Percentiles rank a stretch among this genome's conserved stretches.
phyloP scores from a whole-genome alignment of 2,113 vertebrate species.

The Martes martes region DNA sequence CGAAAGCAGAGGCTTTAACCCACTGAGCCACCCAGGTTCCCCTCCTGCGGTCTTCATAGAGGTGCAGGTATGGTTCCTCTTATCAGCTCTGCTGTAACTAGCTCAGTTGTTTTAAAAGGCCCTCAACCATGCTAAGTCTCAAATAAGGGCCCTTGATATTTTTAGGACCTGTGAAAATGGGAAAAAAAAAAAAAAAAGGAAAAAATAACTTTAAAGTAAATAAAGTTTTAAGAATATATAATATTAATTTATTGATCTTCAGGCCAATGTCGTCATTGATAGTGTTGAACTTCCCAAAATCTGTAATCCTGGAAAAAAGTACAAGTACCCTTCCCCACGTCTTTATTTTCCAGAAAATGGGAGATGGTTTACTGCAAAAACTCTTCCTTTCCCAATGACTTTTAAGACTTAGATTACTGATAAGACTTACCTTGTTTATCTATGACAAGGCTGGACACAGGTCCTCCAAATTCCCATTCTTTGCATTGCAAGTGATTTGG shows the following conservation, averaged over 20 bases:
- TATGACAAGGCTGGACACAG: background rate
- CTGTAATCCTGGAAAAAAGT: background rate
- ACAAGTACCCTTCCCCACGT: background rate
- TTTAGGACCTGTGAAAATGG: background rate
- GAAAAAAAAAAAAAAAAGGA: background rate
- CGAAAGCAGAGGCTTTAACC: too few relatives aligned
- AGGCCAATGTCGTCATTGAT: background rate
- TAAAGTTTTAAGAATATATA: background rate
- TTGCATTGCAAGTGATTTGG: background rate
- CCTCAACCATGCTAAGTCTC: background rate
- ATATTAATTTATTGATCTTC: background rate
- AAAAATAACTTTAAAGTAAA: background rate
- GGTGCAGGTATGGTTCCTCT: background rate
- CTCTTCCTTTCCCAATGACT: background rate
- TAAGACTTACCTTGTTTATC: background rate
- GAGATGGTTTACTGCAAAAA: background rate
- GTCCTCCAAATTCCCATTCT: background rate
- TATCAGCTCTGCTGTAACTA: background rate
- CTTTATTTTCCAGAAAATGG: background rate
- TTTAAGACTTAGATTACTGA: background rate
- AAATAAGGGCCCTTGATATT: background rate
- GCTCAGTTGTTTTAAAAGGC: background rate
- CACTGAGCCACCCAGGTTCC: too few relatives aligned
- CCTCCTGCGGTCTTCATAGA: background rate
- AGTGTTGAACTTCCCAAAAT: background rate